Evolutionary conservation across 2,113 vertebrate species (phyloP).

Genomic region (Rhabdornis inornatus): DNA sequence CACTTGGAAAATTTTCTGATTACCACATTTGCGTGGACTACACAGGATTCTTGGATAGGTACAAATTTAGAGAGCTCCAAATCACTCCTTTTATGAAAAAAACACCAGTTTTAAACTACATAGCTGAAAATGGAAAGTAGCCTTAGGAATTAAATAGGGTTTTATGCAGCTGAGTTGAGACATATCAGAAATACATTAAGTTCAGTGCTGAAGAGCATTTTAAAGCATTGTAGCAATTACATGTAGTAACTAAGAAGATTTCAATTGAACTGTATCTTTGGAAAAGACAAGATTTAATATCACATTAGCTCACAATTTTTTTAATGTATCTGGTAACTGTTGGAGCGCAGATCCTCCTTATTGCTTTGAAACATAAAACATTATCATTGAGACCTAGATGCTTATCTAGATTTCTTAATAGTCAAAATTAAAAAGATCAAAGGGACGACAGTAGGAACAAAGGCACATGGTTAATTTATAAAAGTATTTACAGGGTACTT

Average conservation of each 20-base stretch:
- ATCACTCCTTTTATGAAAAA: background rate
- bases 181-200: background rate
- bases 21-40: background rate
- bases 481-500: constrained; percentile 35
- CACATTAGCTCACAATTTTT: background rate
- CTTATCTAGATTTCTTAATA: background rate
- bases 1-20: background rate
- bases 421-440: constrained; percentile 11
- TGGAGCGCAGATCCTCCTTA: constrained; percentile 29
- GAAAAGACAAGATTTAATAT: background rate
- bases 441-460: constrained; percentile 10
- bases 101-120: background rate
- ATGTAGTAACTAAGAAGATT: background rate
- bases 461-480: constrained; percentile 51
- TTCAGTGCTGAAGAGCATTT: background rate
- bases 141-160: background rate
- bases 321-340: background rate
- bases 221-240: background rate
- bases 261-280: background rate
- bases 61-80: background rate
- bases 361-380: constrained; percentile 31
- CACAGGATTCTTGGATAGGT: background rate
- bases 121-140: background rate
- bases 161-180: background rate
- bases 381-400: background rate